Evolutionary conservation across 1,140 invertebrate species (phyloP).

Genomic region (Aphis gossypii): DNA sequence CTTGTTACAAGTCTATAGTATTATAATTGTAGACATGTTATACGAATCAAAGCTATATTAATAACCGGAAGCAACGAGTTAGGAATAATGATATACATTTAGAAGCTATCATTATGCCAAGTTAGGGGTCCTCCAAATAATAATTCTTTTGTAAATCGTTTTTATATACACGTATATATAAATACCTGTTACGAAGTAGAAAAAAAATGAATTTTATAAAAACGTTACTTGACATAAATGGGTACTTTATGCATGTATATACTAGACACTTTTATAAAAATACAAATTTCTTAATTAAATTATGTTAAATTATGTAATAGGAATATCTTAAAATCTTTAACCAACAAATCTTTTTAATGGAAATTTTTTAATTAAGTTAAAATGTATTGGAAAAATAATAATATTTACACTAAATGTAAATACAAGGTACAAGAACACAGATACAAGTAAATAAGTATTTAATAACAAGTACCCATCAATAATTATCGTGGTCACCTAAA

Average conservation of each 20-base stretch:
- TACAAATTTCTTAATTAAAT: neutral
- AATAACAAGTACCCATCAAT: neutral
- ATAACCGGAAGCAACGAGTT: slow-evolving; percentile 54
- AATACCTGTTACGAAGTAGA: neutral
- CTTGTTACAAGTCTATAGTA: neutral
- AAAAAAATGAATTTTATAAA: neutral
- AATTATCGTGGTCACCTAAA: neutral
- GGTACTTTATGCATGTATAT: neutral
- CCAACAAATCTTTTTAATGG: neutral
- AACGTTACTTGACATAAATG: neutral
- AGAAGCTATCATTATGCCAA: slow-evolving; percentile 24
- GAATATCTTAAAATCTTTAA: neutral
- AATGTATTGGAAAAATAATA: neutral
- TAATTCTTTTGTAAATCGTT: slow-evolving; percentile 44
- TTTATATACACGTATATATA: neutral
- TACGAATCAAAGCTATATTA: slow-evolving; percentile 36
- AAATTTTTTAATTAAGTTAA: neutral
- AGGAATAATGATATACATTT: slow-evolving; percentile 42
- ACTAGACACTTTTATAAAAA: neutral
- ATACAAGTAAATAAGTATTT: neutral
- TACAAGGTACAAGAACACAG: neutral
- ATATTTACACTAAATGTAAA: neutral
- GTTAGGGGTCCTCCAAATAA: slow-evolving; percentile 41
- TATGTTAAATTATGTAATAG: neutral
- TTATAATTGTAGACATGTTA: slow-evolving; percentile 17